Evolutionary conservation across 2,797 vertebrate species (phyloP).

Genomic region (Luscinia megarhynchos): DNA sequence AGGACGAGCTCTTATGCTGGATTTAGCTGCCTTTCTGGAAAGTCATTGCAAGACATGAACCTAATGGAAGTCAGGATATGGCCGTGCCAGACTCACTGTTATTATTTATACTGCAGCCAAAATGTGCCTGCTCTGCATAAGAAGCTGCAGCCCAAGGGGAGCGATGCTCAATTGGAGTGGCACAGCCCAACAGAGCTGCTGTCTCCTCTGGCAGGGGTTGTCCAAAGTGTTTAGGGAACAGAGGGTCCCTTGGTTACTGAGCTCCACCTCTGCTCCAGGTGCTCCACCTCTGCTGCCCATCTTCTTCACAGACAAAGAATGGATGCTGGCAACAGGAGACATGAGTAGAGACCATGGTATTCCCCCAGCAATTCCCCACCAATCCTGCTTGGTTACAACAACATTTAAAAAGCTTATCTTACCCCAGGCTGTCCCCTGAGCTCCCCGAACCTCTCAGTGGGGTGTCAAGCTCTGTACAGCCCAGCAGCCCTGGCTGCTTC

Average conservation of each 20-base stretch:
- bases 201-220: background rate
- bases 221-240: background rate
- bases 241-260: background rate
- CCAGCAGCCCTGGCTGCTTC: background rate
- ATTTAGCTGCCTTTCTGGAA: background rate
- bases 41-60: background rate
- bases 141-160: background rate
- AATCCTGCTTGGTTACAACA: background rate
- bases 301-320: background rate
- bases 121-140: background rate
- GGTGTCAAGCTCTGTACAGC: background rate
- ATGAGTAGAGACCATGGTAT: background rate
- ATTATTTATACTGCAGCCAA: background rate
- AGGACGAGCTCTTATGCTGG: background rate
- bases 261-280: background rate
- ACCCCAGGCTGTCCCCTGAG: background rate
- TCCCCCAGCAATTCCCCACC: background rate
- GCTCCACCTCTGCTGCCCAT: background rate
- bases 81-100: background rate
- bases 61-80: background rate
- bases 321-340: background rate
- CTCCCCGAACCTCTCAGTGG: background rate
- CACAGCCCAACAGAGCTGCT: background rate
- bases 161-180: accelerated
- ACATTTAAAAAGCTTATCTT: background rate